phyloP scores from a whole-genome alignment of 2,113 vertebrate species.

The Chloropsis hardwickii region DNA sequence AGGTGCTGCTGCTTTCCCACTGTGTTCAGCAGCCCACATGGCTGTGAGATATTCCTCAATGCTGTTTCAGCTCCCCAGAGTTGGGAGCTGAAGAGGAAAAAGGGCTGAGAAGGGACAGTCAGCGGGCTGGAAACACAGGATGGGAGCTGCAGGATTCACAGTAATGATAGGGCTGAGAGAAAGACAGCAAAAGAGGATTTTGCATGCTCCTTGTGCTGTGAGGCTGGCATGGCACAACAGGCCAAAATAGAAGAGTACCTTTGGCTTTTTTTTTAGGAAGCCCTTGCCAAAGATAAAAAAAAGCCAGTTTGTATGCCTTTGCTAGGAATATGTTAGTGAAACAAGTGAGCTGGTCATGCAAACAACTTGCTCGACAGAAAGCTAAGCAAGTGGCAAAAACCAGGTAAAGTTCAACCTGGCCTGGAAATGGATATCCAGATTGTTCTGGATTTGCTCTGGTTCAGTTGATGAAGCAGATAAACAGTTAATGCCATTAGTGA shows the following conservation, averaged over 20 bases:
- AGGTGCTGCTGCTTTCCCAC: background rate
- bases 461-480: background rate
- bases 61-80: background rate
- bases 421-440: background rate
- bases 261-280: background rate
- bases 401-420: background rate
- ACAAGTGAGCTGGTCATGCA: background rate
- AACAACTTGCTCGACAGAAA: background rate
- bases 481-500: slow-evolving; percentile 9
- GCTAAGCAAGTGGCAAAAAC: background rate
- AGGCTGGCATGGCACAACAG: background rate
- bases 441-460: background rate
- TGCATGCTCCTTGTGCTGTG: background rate
- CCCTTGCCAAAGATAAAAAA: background rate
- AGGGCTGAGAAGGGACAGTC: background rate
- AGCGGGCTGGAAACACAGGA: background rate
- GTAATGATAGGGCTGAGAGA: background rate
- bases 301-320: background rate
- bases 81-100: background rate
- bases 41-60: background rate
- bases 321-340: background rate
- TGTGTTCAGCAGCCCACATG: background rate
- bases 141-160: background rate
- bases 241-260: background rate
- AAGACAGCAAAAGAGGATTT: background rate